A percentile compares a stretch with the other conserved stretches of the same genome.
Conservation (phyloP, 2,797 vertebrate genomes). For the Philypnodon macrostomus region DNA sequence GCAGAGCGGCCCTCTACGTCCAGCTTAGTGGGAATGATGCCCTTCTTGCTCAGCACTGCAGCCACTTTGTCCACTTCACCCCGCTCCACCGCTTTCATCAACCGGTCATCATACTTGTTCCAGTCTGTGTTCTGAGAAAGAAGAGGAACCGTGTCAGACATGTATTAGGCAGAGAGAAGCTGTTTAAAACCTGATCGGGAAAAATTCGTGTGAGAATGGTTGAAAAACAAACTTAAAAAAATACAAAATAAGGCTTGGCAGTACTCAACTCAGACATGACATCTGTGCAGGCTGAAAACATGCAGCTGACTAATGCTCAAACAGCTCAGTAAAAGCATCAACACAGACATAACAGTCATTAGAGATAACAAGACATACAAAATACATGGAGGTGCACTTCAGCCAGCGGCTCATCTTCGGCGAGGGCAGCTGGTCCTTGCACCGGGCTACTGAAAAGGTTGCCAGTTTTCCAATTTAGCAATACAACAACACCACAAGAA, state of each 20-base stretch:
- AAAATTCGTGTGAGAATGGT: no score
- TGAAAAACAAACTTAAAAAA: background rate
- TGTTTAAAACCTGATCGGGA: no score
- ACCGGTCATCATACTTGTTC: conserved; percentile 95
- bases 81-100: conserved; percentile 97
- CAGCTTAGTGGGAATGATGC: conserved; percentile 89
- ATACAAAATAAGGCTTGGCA: no score
- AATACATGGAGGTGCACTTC: conserved; percentile 85
- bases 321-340: background rate
- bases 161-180: no score
- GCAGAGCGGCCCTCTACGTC: conserved; percentile 94
- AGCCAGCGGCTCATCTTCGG: conserved; percentile 90
- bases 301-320: background rate
- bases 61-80: conserved; percentile 93
- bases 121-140: conserved; percentile 92
- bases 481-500: conserved; percentile 34
- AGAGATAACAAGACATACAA: conserved; percentile 82
- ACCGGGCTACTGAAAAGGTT: conserved; percentile 66
- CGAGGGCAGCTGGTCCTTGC: conserved; percentile 68
- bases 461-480: conserved; percentile 66
- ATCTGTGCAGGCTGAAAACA: conserved; percentile 2
- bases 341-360: background rate
- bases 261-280: background rate
- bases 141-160: background rate
- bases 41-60: conserved; percentile 90